These are phyloP conservation scores for Hypotaenidia philippensis DNA, from an alignment of 2,797 vertebrate species.

Conservation along the genomic window DNA sequence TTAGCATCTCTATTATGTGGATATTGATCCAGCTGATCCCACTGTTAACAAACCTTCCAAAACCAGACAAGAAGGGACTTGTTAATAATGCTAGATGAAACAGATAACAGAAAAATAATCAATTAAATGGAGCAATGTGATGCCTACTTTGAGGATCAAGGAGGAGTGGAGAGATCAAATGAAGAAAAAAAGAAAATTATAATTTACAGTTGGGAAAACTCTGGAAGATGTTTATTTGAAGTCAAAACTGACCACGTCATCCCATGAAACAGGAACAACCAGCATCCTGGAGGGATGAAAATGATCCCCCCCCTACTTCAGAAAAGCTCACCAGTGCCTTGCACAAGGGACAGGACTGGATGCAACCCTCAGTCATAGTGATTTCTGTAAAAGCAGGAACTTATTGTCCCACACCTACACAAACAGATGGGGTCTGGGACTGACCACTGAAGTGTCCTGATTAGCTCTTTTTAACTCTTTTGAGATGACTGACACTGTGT, in stretches of 20 bases:
- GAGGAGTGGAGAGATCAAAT: conserved; percentile 34
- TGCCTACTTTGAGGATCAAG: conserved; percentile 36
- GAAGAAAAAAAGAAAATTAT: neutral
- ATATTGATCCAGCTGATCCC: conserved; percentile 68
- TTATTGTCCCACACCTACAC: fast-evolving
- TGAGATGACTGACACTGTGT: neutral
- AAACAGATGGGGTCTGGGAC: neutral
- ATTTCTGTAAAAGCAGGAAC: neutral
- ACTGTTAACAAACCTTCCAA: conserved; percentile 40
- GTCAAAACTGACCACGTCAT: neutral
- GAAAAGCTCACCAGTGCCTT: neutral
- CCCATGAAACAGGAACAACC: neutral
- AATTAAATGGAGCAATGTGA: conserved; percentile 1
- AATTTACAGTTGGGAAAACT: conserved; percentile 2
- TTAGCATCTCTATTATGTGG: conserved; percentile 66
- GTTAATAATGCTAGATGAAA: conserved; percentile 46
- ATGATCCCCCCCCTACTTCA: neutral
- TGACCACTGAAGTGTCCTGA: neutral
- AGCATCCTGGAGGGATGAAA: neutral
- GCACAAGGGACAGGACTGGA: neutral
- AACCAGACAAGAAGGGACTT: conserved; percentile 3
- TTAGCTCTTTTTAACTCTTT: neutral
- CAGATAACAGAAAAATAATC: conserved; percentile 59
- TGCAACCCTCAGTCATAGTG: fast-evolving
- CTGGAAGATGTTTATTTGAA: conserved; percentile 14